A percentile compares a stretch with the other conserved stretches of the same genome.
Evolutionary conservation across 2,113 vertebrate genomes (phyloP).

Genomic region (Vombatus ursinus): DNA sequence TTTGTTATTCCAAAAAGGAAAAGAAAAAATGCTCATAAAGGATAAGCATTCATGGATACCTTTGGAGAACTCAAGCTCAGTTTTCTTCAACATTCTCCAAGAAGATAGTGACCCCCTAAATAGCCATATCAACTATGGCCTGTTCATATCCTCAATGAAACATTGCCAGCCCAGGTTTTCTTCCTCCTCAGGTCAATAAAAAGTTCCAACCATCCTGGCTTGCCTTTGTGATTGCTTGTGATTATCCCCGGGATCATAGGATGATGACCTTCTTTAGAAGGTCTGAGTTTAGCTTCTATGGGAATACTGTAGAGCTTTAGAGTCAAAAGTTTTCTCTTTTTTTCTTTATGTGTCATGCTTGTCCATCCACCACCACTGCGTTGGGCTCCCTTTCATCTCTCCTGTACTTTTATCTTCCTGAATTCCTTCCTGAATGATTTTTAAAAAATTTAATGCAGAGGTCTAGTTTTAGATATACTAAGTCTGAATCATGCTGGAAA

Average conservation of each 20-base stretch:
- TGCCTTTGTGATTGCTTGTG: neutral
- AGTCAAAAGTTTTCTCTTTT: neutral
- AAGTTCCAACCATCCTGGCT: neutral
- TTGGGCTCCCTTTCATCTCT: neutral
- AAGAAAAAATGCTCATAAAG: neutral
- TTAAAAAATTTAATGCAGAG: neutral
- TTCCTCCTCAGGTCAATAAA: neutral
- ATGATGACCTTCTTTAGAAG: neutral
- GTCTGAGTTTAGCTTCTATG: neutral
- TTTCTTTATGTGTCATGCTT: neutral
- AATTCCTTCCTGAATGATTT: neutral
- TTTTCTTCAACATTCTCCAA: neutral
- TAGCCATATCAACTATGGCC: neutral
- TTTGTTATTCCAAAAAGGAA: neutral
- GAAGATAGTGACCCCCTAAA: neutral
- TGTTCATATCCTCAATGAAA: neutral
- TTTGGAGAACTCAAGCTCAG: neutral
- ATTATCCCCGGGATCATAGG: neutral
- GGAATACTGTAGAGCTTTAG: neutral
- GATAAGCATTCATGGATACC: neutral
- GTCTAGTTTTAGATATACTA: neutral
- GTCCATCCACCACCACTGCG: too few relatives aligned
- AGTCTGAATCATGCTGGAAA: neutral
- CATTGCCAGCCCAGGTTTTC: neutral
- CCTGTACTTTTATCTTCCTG: neutral